These are phyloP conservation scores for Leucoraja erinaceus DNA, from an alignment of 2,113 vertebrate species.

Conservation along the genomic window DNA sequence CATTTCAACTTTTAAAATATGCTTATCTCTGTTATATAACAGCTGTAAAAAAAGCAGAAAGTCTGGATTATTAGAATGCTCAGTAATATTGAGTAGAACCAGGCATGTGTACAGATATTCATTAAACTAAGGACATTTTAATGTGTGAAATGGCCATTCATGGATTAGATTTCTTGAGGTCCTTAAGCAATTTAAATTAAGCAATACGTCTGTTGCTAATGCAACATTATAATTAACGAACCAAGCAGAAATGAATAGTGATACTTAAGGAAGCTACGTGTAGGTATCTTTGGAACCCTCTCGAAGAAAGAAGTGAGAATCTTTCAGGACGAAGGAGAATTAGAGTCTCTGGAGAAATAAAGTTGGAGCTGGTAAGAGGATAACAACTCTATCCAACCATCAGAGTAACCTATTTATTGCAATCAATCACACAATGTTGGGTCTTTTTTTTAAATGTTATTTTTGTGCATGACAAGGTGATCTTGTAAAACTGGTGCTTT, in stretches of 20 bases:
- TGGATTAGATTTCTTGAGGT: neutral
- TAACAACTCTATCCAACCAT: neutral
- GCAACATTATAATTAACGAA: neutral
- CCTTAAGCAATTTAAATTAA: neutral
- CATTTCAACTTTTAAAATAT: neutral
- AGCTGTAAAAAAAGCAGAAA: neutral
- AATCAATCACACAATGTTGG: neutral
- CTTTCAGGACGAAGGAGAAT: neutral
- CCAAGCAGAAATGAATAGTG: neutral
- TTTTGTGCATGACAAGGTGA: neutral
- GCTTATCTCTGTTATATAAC: constrained; percentile 10
- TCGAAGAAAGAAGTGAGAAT: neutral
- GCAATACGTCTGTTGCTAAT: neutral
- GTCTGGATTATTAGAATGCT: neutral
- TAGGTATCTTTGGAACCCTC: neutral
- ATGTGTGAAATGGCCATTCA: neutral
- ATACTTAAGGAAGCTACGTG: neutral
- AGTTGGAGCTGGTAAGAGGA: neutral
- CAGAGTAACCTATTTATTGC: constrained; percentile 5
- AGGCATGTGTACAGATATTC: neutral
- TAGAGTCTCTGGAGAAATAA: neutral
- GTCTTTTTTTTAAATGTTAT: neutral
- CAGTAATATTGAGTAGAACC: neutral
- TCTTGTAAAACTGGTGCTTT: neutral
- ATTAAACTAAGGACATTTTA: neutral